Evolutionary conservation across 2,888 invertebrate species (phyloP), one percentile per base, ranked within the genome.

Genomic region (Agriopis leucophaearia): DNA sequence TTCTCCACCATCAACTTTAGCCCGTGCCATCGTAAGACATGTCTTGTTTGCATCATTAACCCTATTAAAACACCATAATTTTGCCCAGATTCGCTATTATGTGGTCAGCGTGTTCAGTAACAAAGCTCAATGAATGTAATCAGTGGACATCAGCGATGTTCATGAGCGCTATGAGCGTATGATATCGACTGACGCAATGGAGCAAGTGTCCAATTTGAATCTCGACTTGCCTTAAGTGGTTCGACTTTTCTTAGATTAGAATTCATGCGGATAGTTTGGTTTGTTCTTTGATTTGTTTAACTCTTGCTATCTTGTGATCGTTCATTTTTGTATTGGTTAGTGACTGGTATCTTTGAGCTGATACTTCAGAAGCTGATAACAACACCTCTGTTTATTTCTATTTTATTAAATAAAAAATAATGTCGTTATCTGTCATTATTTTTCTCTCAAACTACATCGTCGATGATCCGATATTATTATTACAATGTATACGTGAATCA

Each of bases 131-230:
- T 90, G 88, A 91, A 80, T 81, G 81, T 87, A 91, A 91, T 91
- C 90, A 89, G 85, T 84, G 84, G 78, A 48, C 65, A 65, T 65
- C 65, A 65, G 65, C 47, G 62, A 52, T 62, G 81, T 83, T 86
- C 86, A 84, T 86, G 85, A 89, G 82, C 84, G 66, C 52, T 54
- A 63, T 48, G 48, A 48, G 48, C 27, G 35, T 51, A 51, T 84
- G 77, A 86, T 86, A 84, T 87, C 86, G 82, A 84, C 89, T 93
- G 92, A 92, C 92, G 92, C 90, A 92, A 91, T 84, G 79, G 50
- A 74, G 78, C 90, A 85, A 87, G 89, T 89, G 91, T 88, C 88
- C 91, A 92, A 92, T 92, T 91, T 91, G 91, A 90, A 88, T 87
- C 90, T 88, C 86, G 83, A 84, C 83, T 87, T 80, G 79, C 82